Conservation (phyloP, 2,797 vertebrate genomes). For the Dallia pectoralis region DNA sequence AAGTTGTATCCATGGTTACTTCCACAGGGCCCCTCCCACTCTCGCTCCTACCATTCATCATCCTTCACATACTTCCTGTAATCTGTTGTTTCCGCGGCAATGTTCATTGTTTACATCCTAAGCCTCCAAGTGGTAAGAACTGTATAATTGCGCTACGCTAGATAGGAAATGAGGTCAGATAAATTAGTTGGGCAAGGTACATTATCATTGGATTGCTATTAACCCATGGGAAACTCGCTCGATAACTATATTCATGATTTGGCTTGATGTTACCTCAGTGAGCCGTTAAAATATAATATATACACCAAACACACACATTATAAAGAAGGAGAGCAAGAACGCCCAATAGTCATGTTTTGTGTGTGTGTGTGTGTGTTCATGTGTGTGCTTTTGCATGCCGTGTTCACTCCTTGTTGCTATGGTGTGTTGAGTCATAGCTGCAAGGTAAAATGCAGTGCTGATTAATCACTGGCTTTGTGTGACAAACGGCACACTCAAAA, state of each 20-base stretch:
- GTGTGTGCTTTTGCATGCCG: background rate
- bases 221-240: no score
- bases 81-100: conserved; percentile 11
- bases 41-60: background rate
- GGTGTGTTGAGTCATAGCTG: conserved; percentile 17
- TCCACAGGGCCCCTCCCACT: conserved; percentile 19
- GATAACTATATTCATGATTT: background rate
- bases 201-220: no score
- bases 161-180: background rate
- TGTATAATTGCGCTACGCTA: background rate
- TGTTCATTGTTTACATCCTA: background rate
- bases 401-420: conserved; percentile 12
- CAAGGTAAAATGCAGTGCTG: conserved; percentile 21
- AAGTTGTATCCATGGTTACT: conserved; percentile 53
- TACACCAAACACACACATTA: no score
- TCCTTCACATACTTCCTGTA: conserved; percentile 4
- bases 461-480: conserved; percentile 20
- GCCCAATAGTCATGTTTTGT: no score
- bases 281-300: background rate
- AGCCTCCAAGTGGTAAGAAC: background rate
- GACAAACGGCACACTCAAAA: background rate
- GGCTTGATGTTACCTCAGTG: background rate
- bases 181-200: background rate
- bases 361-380: background rate
- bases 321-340: no score